Evolutionary conservation across 2,888 invertebrate species (phyloP), one percentile per base, ranked within the genome.

Genomic region (Tipula helvola): DNA sequence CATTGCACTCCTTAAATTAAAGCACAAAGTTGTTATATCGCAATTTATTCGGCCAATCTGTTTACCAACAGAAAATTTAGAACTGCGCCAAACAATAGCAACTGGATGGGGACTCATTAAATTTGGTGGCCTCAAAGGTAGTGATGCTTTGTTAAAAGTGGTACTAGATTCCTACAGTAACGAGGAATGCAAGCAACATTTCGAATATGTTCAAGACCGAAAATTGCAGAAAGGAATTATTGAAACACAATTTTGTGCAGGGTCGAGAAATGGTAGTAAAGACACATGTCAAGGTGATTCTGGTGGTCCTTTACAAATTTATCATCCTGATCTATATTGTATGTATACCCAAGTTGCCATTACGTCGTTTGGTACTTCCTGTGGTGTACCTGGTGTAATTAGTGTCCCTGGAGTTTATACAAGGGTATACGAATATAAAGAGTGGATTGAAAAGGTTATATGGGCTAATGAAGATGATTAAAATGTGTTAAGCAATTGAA

Each of bases 371-470:
- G 90, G 92, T 88, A 89, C 88, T n/a, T n/a, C n/a, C n/a, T n/a
- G n/a, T n/a, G n/a, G n/a, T 88, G 28, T 89, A 87, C 91, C 92
- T 88, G 90, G 91, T 52, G 88, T 88, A 86, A 85, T 89, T 0
- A 91, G 91, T 0, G 89, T 91, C 7, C 93, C 94, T 0, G 94
- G 93, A 0, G 90, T 94, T 1, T 94, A 93, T 88, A 93, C 93
- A 0, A 90, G 91, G 83, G 92, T 93, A 0, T 90, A 90, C 0
- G 39, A 91, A 87, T 93, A 92, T 88, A 87, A 93, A 2, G 89
- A 92, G 4, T 94, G 93, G 93, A 92, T 94, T 57, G 93, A 93
- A 88, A 90, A 89, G 57, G 88, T 90, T 10, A 92, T 93, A 13
- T 94, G 93, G 93, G 44, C 86, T 36, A 39, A 13, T 36, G 36